These are phyloP conservation scores for Scaptomyza pallida DNA, from an alignment of 1,140 invertebrate species.

Conservation along the genomic window DNA sequence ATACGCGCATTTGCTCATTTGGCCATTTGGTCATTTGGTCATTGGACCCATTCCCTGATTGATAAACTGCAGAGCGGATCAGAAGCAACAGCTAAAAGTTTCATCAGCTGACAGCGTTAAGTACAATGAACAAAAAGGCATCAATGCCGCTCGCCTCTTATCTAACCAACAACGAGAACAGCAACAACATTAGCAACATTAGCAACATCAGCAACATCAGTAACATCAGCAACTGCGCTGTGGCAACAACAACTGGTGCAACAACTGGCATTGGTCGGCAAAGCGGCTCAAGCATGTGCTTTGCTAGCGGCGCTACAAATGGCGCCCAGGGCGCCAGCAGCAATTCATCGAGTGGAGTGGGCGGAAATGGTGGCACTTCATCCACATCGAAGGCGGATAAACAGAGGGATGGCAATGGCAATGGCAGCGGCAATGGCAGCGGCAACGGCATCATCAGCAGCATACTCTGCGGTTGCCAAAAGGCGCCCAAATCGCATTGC, in stretches of 20 bases:
- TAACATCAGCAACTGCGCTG: slow-evolving; percentile 19
- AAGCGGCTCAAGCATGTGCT: slow-evolving; percentile 32
- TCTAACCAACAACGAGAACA: slow-evolving; percentile 50
- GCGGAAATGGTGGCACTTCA: slow-evolving; percentile 1
- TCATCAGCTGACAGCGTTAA: slow-evolving; percentile 8
- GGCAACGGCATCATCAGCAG: slow-evolving; percentile 26
- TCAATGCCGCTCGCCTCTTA: slow-evolving; percentile 73
- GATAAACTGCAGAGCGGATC: slow-evolving; percentile 29
- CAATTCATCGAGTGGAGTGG: neutral
- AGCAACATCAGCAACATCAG: slow-evolving; percentile 28
- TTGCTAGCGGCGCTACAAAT: slow-evolving; percentile 37
- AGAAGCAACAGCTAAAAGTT: slow-evolving; percentile 13
- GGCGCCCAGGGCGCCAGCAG: slow-evolving; percentile 26
- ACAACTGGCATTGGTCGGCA: slow-evolving; percentile 31
- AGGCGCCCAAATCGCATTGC: slow-evolving; percentile 84
- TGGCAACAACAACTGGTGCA: slow-evolving; percentile 20
- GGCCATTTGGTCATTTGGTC: slow-evolving; percentile 1
- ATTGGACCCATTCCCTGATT: slow-evolving; percentile 46
- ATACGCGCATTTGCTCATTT: slow-evolving; percentile 10
- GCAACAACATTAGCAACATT: slow-evolving; percentile 35
- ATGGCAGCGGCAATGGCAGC: slow-evolving; percentile 3
- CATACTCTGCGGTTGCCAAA: slow-evolving; percentile 76
- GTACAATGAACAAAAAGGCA: slow-evolving; percentile 74
- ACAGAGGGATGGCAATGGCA: neutral
- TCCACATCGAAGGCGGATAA: neutral